Evolutionary conservation across 2,797 vertebrate genomes (phyloP).

Genomic region (Anas flavirostris): DNA sequence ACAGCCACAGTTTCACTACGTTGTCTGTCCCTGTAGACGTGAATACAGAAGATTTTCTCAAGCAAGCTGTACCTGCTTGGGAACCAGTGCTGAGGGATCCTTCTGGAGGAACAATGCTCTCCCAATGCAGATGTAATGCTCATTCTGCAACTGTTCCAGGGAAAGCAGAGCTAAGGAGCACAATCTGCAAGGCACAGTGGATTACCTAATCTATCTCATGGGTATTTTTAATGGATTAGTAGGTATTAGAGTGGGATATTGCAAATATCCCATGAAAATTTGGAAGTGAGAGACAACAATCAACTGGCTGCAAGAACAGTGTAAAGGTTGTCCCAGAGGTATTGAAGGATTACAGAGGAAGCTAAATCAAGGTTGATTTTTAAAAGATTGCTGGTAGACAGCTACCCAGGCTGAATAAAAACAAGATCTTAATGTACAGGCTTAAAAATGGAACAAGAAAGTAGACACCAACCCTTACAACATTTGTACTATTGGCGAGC

Average conservation of each 20-base stretch:
- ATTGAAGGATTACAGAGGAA: conserved; percentile 37
- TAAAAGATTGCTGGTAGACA: conserved; percentile 50
- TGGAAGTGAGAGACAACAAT: conserved; percentile 56
- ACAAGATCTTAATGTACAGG: conserved; percentile 21
- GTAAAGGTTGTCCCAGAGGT: conserved; percentile 48
- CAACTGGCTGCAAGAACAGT: conserved; percentile 34
- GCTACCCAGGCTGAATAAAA: conserved; percentile 47
- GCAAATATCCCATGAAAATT: conserved; percentile 65
- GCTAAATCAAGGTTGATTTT: conserved; percentile 60
- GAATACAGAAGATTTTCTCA: neutral
- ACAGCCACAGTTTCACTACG: neutral
- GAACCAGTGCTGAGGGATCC: neutral
- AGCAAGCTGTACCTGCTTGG: conserved; percentile 16
- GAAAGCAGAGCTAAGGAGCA: conserved; percentile 13
- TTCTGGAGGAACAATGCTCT: conserved; percentile 1
- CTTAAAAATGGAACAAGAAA: conserved; percentile 12
- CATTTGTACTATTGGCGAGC: neutral
- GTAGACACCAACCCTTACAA: neutral
- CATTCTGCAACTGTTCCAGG: neutral
- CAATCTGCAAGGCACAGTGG: conserved; percentile 37
- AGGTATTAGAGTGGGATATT: conserved; percentile 51
- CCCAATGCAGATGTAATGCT: neutral
- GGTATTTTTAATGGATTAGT: conserved; percentile 64
- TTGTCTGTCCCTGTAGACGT: neutral
- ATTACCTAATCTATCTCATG: conserved; percentile 47